Base-by-base conservation (phyloP, 2,888 invertebrate species). In the Tenthredo livida region DNA sequence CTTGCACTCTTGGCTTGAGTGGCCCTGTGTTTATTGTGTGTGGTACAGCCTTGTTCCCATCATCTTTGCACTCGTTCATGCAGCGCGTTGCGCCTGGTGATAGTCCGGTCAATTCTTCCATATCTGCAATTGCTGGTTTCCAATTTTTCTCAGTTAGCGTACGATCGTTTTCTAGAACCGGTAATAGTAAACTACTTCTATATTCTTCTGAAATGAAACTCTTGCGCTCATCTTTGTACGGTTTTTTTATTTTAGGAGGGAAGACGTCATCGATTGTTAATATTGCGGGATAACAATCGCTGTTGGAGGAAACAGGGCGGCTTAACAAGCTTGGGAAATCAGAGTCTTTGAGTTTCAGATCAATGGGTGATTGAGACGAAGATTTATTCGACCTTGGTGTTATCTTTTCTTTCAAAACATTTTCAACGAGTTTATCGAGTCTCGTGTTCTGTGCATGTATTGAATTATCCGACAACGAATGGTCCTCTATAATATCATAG, bases 151-250 rank as follows among this genome's bases (percentile, higher is more conserved):
- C 67, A 17, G 17, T 67, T 9, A 67, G 67, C 47, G 7, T 50
- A 10, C 12, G 40, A 47, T 50, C 67, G 47, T 21, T 9, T 70
- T 17, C 65, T 83, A 40, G 15, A 80, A 80, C 29, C 33, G 61
- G 21, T 40, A 21, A 40, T 65, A 37, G 29, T 43, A 40, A 80
- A 80, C 80, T 80, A 40, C 15, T 77, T 77, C 77, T 54, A 77
- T n/a, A 33, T 33, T 77, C 17, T 29, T 33, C n/a, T 12, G 15
- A 33, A 15, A 9, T 15, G n/a, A 21, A 29, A 77, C 25, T 33
- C 17, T 1, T 33, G 33, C 15, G 17, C 21, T 75, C 1, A 7
- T 47, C 29, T 2, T 29, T 29, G 10, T 17, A 3, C 33, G 17
- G 9, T 10, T 54, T 77, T n/a, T 25, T 54, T 17, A 77, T 61